phyloP scores from a whole-genome alignment of 2,797 vertebrate genomes.

The Mormyrus hasselquistii region DNA sequence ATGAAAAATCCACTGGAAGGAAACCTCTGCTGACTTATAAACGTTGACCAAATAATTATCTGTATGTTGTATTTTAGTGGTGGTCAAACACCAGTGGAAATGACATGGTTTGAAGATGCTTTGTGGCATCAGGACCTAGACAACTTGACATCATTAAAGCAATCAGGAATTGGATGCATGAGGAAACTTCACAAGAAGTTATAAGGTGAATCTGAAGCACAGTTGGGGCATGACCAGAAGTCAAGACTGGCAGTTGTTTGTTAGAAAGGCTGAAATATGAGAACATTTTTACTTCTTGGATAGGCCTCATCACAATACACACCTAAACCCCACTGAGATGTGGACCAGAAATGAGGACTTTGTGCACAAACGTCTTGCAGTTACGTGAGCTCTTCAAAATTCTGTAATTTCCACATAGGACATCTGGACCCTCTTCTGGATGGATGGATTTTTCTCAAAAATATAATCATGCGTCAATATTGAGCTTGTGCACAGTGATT shows the following conservation, averaged over 20 bases:
- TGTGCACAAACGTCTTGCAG: not conserved
- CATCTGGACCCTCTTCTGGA: conserved; percentile 59
- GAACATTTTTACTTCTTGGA: not conserved
- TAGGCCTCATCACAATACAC: not conserved
- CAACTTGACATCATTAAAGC: not conserved
- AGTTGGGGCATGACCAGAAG: not conserved
- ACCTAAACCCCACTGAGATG: not conserved
- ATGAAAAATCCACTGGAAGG: not conserved
- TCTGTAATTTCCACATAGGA: conserved; percentile 49
- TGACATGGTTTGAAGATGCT: not conserved
- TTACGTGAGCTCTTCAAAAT: not conserved
- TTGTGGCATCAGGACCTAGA: not conserved
- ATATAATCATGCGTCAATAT: conserved; percentile 67
- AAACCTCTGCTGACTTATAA: not conserved
- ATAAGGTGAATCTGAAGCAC: not conserved
- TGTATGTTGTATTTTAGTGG: not conserved
- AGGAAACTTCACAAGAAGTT: not conserved
- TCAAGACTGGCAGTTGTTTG: not conserved
- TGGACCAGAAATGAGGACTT: not conserved
- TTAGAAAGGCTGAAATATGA: not conserved
- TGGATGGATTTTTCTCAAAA: conserved; percentile 62
- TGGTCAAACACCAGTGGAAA: not conserved
- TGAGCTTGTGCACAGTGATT: conserved; percentile 67
- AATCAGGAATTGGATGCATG: not conserved
- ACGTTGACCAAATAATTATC: not conserved